These are phyloP conservation scores for Plodia interpunctella DNA, from an alignment of 1,140 invertebrate species.

Conservation along the genomic window DNA sequence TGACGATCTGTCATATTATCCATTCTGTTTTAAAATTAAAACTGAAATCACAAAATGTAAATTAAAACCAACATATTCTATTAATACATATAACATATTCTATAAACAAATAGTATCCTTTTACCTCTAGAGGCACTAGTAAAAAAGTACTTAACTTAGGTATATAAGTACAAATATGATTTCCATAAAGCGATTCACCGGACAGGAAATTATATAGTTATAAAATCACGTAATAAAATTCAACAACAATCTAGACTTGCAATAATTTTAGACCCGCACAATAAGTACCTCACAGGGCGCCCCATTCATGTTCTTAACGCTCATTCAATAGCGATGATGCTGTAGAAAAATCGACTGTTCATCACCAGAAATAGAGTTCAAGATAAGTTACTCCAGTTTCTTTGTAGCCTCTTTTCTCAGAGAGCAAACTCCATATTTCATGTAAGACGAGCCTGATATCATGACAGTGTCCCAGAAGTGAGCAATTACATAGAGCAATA, in stretches of 20 bases:
- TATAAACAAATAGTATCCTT: too few relatives aligned
- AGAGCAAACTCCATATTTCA: constrained; percentile 27
- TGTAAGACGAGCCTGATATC: constrained; percentile 40
- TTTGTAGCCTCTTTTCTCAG: background rate
- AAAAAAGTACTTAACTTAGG: too few relatives aligned
- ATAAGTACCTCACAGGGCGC: constrained; percentile 25
- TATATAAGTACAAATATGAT: too few relatives aligned
- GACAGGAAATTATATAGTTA: too few relatives aligned
- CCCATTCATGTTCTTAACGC: constrained; percentile 24
- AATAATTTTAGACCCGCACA: background rate
- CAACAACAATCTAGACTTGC: background rate
- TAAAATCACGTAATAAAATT: background rate
- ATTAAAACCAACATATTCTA: too few relatives aligned
- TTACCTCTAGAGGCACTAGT: too few relatives aligned
- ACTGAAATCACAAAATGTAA: too few relatives aligned
- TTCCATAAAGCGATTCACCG: too few relatives aligned
- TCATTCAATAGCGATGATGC: background rate
- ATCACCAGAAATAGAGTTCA: background rate
- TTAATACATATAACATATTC: too few relatives aligned
- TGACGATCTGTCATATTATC: too few relatives aligned
- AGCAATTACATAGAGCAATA: constrained; percentile 63
- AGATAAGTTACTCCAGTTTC: background rate
- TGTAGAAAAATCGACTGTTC: constrained; percentile 1
- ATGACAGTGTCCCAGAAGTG: constrained; percentile 47
- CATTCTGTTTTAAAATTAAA: too few relatives aligned